phyloP scores from a whole-genome alignment of 2,113 vertebrate genomes.

The Perca schrenkii region DNA sequence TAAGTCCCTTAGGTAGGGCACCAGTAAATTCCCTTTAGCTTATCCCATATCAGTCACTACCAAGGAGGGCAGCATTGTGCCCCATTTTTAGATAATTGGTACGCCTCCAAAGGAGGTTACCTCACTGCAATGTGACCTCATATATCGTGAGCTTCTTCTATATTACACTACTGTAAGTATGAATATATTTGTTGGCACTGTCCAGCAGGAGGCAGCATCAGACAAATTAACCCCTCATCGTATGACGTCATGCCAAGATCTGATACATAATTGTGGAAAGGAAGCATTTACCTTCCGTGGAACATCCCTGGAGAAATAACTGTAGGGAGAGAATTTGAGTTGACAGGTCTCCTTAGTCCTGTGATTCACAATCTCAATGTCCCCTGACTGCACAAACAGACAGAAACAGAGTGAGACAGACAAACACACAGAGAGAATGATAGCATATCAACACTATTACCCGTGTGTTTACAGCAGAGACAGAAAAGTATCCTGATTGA shows the following conservation, averaged over 20 bases:
- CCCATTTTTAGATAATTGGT: conserved; percentile 13
- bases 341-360: conserved; percentile 97
- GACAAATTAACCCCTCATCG: conserved; percentile 16
- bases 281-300: conserved; percentile 90
- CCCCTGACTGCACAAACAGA: conserved; percentile 89
- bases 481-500: background rate
- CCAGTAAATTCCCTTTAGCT: background rate
- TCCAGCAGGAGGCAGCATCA: conserved; percentile 74
- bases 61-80: background rate
- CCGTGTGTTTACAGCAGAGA: background rate
- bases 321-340: conserved; percentile 97
- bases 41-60: conserved; percentile 12
- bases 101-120: conserved; percentile 1
- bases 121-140: conserved; percentile 1
- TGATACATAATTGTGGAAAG: background rate
- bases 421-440: conserved; percentile 26
- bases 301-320: conserved; percentile 98
- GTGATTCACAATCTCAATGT: conserved; percentile 97
- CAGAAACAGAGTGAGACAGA: conserved; percentile 16
- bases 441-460: background rate
- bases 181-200: background rate
- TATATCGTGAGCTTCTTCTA: background rate
- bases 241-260: conserved; percentile 31
- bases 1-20: background rate
- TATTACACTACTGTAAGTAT: background rate